Evolutionary conservation across 1,140 invertebrate species (phyloP), one percentile per base, ranked within the genome.

Genomic region (Drosophila rufa): DNA sequence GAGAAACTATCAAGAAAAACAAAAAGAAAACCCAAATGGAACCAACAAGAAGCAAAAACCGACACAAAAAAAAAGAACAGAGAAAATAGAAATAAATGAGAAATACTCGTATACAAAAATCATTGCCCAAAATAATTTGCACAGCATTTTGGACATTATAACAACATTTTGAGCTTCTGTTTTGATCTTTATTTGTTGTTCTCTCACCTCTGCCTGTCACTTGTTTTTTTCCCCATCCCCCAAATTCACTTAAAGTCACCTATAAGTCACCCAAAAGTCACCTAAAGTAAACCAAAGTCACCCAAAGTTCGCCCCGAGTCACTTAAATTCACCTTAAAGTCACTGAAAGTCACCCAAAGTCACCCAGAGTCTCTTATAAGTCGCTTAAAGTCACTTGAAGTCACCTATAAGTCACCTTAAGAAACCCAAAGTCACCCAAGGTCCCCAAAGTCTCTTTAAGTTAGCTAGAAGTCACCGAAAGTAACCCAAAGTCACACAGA

Each of bases 121-220:
- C 46, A 55, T 59, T 40, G 47, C 57, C 74, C 65, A 85, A 75
- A 79, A 80, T 65, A 85, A 73, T 82, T 85, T 75, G 82, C 82
- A 85, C 82, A 75, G 75, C 82, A 85, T 86, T 75, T 53, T 48
- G 11, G 19, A 70, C 53, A 56, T 53, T 30, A 45, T 46, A n/a
- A 40, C 8, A 56, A 33, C 11, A 65, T 69, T 62, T 46, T 12
- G 17, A n/a, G 22, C 51, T 56, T 64, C n/a, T 33, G 11, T 68
- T 76, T 48, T 19, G 19, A 38, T 57, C 53, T 25, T 53, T 43
- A 22, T n/a, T 22, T 75, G 1, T 27, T 36, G 17, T 42, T 33
- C 17, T 58, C 6, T 57, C 64, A 71, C 68, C 50, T 71, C 33
- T 50, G 66, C 65, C 19, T 47, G 43, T 36, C 19, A 57, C 25